Conservation (phyloP, 2,888 invertebrate species). For the Aphrophora alni region DNA sequence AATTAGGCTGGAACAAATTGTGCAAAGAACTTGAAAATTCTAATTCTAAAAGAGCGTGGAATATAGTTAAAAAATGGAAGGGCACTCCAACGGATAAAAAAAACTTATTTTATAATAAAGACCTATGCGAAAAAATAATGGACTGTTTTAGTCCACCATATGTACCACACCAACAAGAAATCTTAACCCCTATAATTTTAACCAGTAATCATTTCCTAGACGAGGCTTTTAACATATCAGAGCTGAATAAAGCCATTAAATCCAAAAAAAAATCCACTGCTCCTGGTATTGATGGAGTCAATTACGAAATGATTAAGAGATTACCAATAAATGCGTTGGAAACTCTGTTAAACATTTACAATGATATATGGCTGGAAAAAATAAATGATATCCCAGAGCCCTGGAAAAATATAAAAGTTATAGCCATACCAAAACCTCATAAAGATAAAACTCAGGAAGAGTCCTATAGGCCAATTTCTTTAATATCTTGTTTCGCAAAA, state of each 20-base stretch:
- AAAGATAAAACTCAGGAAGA: neutral
- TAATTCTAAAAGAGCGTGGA: no score
- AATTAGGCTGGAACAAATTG: no score
- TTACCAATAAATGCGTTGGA: neutral
- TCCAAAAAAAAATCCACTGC: conserved; percentile 12
- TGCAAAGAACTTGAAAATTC: no score
- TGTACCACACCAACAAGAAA: no score
- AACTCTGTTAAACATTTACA: neutral
- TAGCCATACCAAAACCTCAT: neutral
- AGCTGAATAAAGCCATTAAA: neutral
- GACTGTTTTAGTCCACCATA: no score
- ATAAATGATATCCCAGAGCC: neutral
- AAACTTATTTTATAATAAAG: no score
- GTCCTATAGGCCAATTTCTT: conserved; percentile 17
- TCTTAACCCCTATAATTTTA: no score
- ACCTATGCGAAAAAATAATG: no score
- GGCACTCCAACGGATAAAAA: no score
- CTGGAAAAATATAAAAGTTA: neutral
- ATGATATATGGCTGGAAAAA: neutral
- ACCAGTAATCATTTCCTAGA: neutral
- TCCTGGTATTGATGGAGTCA: neutral
- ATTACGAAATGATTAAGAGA: neutral
- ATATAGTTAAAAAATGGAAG: no score
- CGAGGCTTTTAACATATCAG: neutral
- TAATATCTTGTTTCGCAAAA: neutral